These are phyloP conservation scores for Eulemur rufifrons DNA, from an alignment of 2,113 vertebrate species.

Conservation along the genomic window DNA sequence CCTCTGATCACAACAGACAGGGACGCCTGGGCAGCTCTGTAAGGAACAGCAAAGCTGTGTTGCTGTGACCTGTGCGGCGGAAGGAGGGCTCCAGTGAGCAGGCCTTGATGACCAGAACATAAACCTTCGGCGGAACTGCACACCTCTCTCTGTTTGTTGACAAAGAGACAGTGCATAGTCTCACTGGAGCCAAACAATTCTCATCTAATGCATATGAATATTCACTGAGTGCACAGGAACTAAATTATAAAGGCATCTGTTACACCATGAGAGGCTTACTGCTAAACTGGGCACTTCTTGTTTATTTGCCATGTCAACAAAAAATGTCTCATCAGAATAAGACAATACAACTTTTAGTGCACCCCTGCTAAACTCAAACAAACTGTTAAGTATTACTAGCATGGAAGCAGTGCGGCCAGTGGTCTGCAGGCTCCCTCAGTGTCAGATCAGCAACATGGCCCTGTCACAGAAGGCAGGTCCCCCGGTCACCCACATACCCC, in stretches of 20 bases:
- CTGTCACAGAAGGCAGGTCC: accelerated
- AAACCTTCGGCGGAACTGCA: neutral
- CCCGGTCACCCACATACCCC: neutral
- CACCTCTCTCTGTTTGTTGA: constrained; percentile 49
- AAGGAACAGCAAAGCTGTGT: neutral
- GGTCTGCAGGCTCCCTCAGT: accelerated
- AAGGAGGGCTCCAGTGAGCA: neutral
- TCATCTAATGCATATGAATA: neutral
- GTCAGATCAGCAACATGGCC: accelerated
- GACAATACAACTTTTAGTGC: constrained; percentile 46
- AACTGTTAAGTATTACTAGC: neutral
- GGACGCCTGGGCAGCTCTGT: neutral
- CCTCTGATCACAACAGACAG: neutral
- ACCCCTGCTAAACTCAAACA: neutral
- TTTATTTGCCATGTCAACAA: constrained; percentile 50
- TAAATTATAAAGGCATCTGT: constrained; percentile 20
- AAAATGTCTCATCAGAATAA: constrained; percentile 38
- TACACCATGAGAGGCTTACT: neutral
- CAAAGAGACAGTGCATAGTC: neutral
- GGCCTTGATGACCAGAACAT: neutral
- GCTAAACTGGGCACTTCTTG: constrained; percentile 48
- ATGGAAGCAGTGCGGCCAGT: too few relatives aligned
- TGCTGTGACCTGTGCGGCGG: accelerated
- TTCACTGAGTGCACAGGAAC: neutral
- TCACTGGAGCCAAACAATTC: constrained; percentile 20